Evolutionary conservation across 1,140 invertebrate genomes (phyloP).

Genomic region (Temnothorax curvispinosus): DNA sequence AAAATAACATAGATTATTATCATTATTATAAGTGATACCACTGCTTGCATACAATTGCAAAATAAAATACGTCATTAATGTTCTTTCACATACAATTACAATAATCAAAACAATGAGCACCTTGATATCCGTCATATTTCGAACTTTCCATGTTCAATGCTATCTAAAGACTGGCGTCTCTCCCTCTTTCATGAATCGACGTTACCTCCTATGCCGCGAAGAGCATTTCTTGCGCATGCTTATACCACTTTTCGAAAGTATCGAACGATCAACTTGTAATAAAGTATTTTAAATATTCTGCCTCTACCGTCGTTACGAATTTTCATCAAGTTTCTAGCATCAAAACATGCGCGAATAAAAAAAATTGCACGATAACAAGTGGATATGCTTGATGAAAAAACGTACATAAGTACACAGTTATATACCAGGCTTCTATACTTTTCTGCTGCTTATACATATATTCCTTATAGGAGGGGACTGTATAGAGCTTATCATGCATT

Average conservation of each 20-base stretch:
- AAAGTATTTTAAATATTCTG: conserved; percentile 11
- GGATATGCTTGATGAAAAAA: not conserved
- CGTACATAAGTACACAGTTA: not conserved
- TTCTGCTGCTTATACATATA: too few relatives aligned
- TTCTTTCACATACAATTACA: not conserved
- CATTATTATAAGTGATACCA: too few relatives aligned
- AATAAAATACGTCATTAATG: too few relatives aligned
- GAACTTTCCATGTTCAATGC: conserved; percentile 2
- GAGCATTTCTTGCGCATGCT: not conserved
- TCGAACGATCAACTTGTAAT: not conserved
- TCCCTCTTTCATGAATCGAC: not conserved
- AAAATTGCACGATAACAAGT: not conserved
- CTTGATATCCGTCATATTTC: not conserved
- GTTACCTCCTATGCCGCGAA: not conserved
- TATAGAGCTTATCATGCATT: too few relatives aligned
- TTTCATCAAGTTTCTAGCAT: not conserved
- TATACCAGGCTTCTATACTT: not conserved
- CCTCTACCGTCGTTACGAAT: not conserved
- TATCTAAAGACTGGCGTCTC: not conserved
- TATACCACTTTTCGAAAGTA: not conserved
- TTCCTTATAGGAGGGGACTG: too few relatives aligned
- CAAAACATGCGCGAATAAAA: not conserved
- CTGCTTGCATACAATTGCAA: too few relatives aligned
- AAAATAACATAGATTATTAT: not conserved
- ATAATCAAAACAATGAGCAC: not conserved